Evolutionary conservation across 2,888 invertebrate genomes (phyloP), one percentile per base, ranked within the genome.

Genomic region (Lacanobia oleracea): DNA sequence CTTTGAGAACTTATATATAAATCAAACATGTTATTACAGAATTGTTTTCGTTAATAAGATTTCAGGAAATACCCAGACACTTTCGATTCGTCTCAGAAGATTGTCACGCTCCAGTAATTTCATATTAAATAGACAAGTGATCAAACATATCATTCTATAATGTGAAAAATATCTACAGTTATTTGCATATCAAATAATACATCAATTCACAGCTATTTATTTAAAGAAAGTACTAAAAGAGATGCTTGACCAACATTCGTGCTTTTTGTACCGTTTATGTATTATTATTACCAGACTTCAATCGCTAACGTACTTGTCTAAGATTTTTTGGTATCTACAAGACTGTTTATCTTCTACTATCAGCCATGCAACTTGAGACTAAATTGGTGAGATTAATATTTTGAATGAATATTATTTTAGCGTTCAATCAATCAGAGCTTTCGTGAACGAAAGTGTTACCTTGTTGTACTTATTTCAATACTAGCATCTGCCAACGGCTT

Each of bases 231-330:
- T 82, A 83, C 87, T 75, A 75, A 81, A 85, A 85, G 83, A 85
- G 84, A 82, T 84, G 75, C 90, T 89, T 88, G 88, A 89, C 88
- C 89, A 88, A 88, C 84, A 87, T 87, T 80, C 73, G 76, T 79
- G 65, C 66, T 77, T 87, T 75, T 83, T 81, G 60, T 82, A 85
- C 76, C 81, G 82, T 81, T 80, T 76, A 72, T 57, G 62, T 81
- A 75, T 79, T 81, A 78, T 81, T 78, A 81, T 82, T 81, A 66
- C 64, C 68, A 68, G 67, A 67, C 71, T 72, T 63, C 61, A 69
- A 64, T 68, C 57, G 50, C 77, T 81, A 71, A 70, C 75, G 74
- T 73, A 75, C 75, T 69, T 71, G 64, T 50, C 63, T 64, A 70
- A 53, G 21, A 61, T 50, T 63, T 78, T 72, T 77, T 63, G 18